Evolutionary conservation across 2,888 invertebrate species (phyloP), one percentile per base, ranked within the genome.

Genomic region (Danaus chrysippus): DNA sequence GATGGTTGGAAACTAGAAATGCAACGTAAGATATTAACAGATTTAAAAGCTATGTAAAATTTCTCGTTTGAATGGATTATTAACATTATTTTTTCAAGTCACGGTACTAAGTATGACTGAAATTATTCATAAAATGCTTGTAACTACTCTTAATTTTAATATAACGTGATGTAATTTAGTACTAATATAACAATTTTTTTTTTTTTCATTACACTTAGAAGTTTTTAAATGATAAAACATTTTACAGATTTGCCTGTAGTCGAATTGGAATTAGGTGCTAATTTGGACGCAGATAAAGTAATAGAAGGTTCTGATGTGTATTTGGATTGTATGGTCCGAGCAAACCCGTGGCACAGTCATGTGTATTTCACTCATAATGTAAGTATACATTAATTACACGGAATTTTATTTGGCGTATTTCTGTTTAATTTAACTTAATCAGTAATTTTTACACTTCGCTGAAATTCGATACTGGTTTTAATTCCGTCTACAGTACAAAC

Each of bases 281-380:
- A 94, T 68, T 83, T 96, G 67, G 94, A 95, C 74, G 93, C 94
- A 15, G 92, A 91, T 61, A 93, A 94, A 74, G 95, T 96, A 70
- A 93, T 94, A 68, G 96, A 96, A 81, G 96, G 95, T 0, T 94
- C 94, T 43, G 96, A 96, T 76, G 95, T 96, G 46, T 96, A 95
- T 82, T 93, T 96, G 74, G 96, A 96, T 84, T 96, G 96, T 83
- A 93, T 94, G 78, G 93, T 96, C 70, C 93, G 93, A 70, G 95
- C 96, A 6, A 96, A 96, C 84, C 96, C 96, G 3, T 94, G 94
- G 94, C 94, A 90, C 56, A 87, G 78, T 74, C 93, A 93, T 78
- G 93, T 94, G 15, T 92, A 93, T 70, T 95, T 95, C 91, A 92
- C 92, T 57, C 94, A 94, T 76, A 93, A 94, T 75, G 94, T 94